A percentile compares a stretch with the other conserved stretches of the same genome.
Evolutionary conservation across 2,113 vertebrate genomes (phyloP).

Genomic region (Pseudorhombus dupliciocellatus): DNA sequence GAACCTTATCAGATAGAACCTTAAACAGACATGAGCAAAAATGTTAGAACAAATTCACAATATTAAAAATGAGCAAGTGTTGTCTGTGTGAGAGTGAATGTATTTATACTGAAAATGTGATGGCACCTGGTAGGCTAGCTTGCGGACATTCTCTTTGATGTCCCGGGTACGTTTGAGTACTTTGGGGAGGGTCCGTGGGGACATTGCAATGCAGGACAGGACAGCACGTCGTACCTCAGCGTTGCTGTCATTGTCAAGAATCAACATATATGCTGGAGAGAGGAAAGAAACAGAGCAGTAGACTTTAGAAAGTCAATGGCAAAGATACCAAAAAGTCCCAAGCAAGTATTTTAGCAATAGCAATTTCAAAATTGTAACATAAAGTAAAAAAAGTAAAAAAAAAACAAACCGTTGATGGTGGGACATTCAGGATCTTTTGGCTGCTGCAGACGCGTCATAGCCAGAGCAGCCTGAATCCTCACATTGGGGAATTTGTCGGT

Average conservation of each 20-base stretch:
- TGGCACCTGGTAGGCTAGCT: constrained; percentile 88
- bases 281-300: constrained; percentile 1
- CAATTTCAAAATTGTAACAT: not conserved
- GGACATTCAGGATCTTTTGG: constrained; percentile 89
- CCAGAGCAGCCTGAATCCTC: constrained; percentile 92
- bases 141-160: constrained; percentile 91
- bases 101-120: not conserved
- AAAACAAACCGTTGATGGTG: constrained; percentile 85
- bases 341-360: not conserved
- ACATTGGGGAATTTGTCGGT: constrained; percentile 96
- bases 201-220: constrained; percentile 91
- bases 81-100: not conserved
- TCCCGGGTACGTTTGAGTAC: constrained; percentile 91
- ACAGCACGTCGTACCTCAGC: constrained; percentile 93
- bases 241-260: constrained; percentile 93
- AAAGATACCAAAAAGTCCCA: not conserved
- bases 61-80: not conserved
- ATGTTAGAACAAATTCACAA: not conserved
- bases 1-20: constrained; percentile 95
- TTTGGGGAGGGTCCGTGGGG: constrained; percentile 86
- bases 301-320: too few relatives aligned
- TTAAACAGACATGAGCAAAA: constrained; percentile 59
- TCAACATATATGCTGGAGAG: constrained; percentile 84
- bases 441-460: constrained; percentile 94
- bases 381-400: too few relatives aligned